Conservation (phyloP, 2,113 vertebrate species). For the Corynorhinus townsendii region DNA sequence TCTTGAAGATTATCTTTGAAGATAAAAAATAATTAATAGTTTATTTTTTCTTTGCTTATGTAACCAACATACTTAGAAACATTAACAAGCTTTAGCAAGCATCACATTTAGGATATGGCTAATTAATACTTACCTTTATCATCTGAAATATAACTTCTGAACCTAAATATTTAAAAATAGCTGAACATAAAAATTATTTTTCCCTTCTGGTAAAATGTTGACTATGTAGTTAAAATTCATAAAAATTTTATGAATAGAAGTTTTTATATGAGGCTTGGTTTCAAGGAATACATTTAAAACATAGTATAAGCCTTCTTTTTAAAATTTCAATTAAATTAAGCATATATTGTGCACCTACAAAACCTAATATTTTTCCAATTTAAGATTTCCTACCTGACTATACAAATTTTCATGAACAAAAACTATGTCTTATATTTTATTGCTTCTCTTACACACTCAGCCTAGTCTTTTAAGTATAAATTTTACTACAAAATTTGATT, state of each 20-base stretch:
- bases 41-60: constrained; percentile 51
- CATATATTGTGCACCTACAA: not conserved
- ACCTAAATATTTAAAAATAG: constrained; percentile 47
- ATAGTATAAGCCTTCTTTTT: constrained; percentile 10
- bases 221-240: constrained; percentile 49
- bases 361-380: constrained; percentile 3
- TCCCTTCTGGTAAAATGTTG: constrained; percentile 55
- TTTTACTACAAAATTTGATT: constrained; percentile 1
- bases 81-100: constrained; percentile 44
- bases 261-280: constrained; percentile 44
- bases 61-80: constrained; percentile 48
- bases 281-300: constrained; percentile 37
- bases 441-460: not conserved
- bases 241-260: constrained; percentile 58
- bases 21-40: constrained; percentile 8
- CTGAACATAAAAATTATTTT: constrained; percentile 33
- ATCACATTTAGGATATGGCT: not conserved
- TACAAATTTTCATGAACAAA: not conserved
- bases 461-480: not conserved
- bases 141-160: constrained; percentile 28
- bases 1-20: constrained; percentile 32
- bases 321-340: constrained; percentile 44
- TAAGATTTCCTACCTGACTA: not conserved
- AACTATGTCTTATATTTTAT: not conserved
- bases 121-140: constrained; percentile 64